Base-by-base conservation (phyloP, 2,113 vertebrate species). In the Nothocercus julius region DNA sequence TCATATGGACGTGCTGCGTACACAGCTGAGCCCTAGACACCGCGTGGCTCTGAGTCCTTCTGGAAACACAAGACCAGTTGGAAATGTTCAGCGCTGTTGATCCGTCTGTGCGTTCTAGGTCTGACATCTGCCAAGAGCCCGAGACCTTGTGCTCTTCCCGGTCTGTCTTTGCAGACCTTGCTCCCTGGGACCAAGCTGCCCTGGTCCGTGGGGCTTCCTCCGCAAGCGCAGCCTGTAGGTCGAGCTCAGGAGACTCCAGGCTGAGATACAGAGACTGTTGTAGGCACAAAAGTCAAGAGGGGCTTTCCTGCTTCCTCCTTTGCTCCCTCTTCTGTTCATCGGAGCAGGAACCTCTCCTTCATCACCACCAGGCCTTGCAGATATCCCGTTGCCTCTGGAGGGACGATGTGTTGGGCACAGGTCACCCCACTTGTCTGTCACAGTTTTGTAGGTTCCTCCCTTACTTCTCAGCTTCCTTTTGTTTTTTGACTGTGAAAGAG, bases 131-230 rank as follows among this genome's bases (percentile, higher is more conserved):
- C 70, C 62, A 11, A 2, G 54, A 28, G 4, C 63, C 15, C 5
- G 0, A 9, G 68, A 45, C 62, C 36, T 56, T 11, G 38, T 30
- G 45, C 45, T 27, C 4, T 11, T 28, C 27, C 63, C 22, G 5
- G 8, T 27, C 5, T 4, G 1, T 8, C 62, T 13, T 27, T 10
- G 38, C 47, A 25, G 28, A 4, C 18, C 7, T 1, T 6, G 12
- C 24, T 4, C 18, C 22, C 1, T 5, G 8, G 63, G 28, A 42
- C 47, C 47, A 13, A 8, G 34, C 58, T 66, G 51, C 73, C 25
- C 42, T 3, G 24, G 2, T 22, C 3, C 13, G 30, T 3, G 36
- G 36, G 30, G 17, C 34, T 36, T 51, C 7, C 1, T 4, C 14
- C 30, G 2, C 8, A 30, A 17, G 34, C 1, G 1, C 54, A 47